These are phyloP conservation scores for Microctenopoma steveboyesi DNA, from an alignment of 2,797 vertebrate genomes.

Conservation along the genomic window DNA sequence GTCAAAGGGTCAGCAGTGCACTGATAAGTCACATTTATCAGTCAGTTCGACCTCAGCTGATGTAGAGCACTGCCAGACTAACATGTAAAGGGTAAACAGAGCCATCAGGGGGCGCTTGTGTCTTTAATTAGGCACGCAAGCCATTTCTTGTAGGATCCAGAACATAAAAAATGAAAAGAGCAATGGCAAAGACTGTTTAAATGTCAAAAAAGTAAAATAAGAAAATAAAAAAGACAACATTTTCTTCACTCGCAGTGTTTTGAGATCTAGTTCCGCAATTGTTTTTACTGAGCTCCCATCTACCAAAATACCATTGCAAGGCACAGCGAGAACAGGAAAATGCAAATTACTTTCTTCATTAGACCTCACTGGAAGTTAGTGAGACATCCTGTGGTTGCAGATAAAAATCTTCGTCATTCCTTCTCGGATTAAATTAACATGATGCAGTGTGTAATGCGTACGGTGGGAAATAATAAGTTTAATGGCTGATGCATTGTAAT, in stretches of 20 bases:
- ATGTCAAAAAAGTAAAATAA: neutral
- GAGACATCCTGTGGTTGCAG: slow-evolving; percentile 35
- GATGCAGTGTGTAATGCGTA: neutral
- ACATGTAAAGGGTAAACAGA: neutral
- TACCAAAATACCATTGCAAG: slow-evolving; percentile 32
- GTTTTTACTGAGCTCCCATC: slow-evolving; percentile 10
- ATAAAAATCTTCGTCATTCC: slow-evolving; percentile 29
- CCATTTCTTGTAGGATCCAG: no score
- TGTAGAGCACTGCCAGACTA: neutral
- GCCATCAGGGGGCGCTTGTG: slow-evolving; percentile 42
- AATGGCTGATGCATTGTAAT: neutral
- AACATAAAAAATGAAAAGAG: neutral
- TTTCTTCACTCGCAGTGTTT: neutral
- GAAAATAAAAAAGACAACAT: neutral
- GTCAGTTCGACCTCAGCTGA: neutral
- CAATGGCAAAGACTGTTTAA: neutral
- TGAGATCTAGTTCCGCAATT: slow-evolving; percentile 4
- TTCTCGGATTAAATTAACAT: slow-evolving; percentile 9
- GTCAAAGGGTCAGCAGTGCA: neutral
- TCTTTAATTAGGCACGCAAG: no score
- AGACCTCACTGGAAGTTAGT: slow-evolving; percentile 56
- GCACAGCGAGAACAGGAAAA: slow-evolving; percentile 35
- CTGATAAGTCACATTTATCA: neutral
- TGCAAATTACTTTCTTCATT: slow-evolving; percentile 48
- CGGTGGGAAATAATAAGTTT: neutral